Percentiles rank a stretch among this genome's conserved stretches.
Conservation (phyloP, 2,113 vertebrate genomes). For the Dunckerocampus dactyliophorus region DNA sequence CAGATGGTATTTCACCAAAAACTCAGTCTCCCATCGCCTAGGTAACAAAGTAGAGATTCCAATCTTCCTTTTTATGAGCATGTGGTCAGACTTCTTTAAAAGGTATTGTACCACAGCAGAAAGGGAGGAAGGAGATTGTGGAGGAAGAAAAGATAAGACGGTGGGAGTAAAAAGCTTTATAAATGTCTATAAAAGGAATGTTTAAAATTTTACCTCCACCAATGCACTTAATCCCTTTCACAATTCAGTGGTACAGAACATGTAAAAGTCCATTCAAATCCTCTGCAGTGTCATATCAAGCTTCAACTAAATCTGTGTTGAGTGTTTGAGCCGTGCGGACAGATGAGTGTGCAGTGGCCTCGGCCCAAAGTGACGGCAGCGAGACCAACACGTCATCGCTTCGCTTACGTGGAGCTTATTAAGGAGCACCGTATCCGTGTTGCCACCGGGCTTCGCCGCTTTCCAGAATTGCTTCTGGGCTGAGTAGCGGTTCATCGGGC, state of each 20-base stretch:
- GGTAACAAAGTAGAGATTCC: slow-evolving; percentile 34
- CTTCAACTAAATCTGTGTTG: neutral
- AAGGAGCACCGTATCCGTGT: slow-evolving; percentile 90
- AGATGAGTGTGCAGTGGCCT: slow-evolving; percentile 1
- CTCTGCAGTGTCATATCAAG: neutral
- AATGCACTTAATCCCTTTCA: slow-evolving; percentile 18
- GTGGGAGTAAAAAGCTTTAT: slow-evolving; percentile 23
- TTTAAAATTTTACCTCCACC: slow-evolving; percentile 6
- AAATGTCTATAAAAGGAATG: slow-evolving; percentile 53
- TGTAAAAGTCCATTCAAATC: neutral
- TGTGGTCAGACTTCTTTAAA: slow-evolving; percentile 59
- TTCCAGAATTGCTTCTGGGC: slow-evolving; percentile 99
- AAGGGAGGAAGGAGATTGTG: slow-evolving; percentile 15
- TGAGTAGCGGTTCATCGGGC: slow-evolving; percentile 98
- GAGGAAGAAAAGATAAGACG: slow-evolving; percentile 41
- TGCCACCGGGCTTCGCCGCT: slow-evolving; percentile 93
- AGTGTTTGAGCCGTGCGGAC: slow-evolving; percentile 4
- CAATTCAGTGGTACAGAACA: neutral
- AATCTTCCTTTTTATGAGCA: slow-evolving; percentile 48
- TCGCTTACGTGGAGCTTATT: slow-evolving; percentile 93
- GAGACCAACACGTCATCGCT: slow-evolving; percentile 10
- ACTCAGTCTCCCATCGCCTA: slow-evolving; percentile 18
- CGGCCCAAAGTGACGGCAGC: slow-evolving; percentile 1
- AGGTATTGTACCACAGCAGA: slow-evolving; percentile 40
- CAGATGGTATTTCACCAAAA: slow-evolving; percentile 13